phyloP scores from a whole-genome alignment of 2,888 invertebrate species.

The Hirtodrosophila histrioides region DNA sequence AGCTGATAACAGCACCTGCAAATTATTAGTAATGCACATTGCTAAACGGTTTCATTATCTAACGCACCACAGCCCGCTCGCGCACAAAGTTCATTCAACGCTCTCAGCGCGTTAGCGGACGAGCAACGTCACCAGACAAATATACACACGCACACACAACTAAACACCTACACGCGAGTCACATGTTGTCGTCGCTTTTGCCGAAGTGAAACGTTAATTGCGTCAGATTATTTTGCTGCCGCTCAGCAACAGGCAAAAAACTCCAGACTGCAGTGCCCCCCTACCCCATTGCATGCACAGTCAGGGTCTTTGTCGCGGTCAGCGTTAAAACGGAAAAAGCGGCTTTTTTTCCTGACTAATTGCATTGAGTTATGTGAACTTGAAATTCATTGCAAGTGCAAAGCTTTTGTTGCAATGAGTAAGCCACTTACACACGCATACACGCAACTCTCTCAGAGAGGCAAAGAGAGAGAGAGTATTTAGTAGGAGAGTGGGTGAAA shows the following conservation, averaged over 20 bases:
- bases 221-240: constrained; percentile 44
- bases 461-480: constrained; percentile 1
- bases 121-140: constrained; percentile 63
- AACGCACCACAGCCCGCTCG: constrained; percentile 27
- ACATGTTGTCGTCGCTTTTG: constrained; percentile 53
- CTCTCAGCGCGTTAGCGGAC: constrained; percentile 23
- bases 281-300: no score
- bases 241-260: constrained; percentile 61
- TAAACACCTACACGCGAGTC: constrained; percentile 37
- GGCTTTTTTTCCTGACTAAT: constrained; percentile 46
- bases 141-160: constrained; percentile 7
- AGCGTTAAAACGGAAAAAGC: constrained; percentile 27
- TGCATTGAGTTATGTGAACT: constrained; percentile 64
- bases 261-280: constrained; percentile 2
- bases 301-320: constrained; percentile 62
- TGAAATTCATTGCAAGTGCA: constrained; percentile 36
- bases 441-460: neutral
- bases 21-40: constrained; percentile 33
- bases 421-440: constrained; percentile 35
- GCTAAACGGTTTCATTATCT: constrained; percentile 50
- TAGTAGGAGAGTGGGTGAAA: constrained; percentile 32
- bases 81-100: constrained; percentile 42
- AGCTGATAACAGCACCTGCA: constrained; percentile 42
- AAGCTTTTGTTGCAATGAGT: constrained; percentile 30
- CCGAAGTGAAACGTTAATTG: constrained; percentile 19